phyloP scores from a whole-genome alignment of 1,140 invertebrate species.

The Aphis craccivora region DNA sequence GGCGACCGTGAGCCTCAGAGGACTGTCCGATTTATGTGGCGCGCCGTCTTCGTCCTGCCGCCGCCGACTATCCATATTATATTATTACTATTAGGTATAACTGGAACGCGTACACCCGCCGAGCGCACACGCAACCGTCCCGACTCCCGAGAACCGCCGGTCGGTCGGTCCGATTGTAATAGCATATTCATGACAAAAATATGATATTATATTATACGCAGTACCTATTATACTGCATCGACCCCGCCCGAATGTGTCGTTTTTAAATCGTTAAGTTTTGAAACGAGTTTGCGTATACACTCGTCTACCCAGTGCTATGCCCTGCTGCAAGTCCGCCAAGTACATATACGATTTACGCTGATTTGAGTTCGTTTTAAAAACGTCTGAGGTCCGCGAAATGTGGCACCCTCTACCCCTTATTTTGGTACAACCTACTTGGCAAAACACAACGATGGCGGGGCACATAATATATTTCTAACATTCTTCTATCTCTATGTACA shows the following conservation, averaged over 20 bases:
- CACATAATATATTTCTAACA: background rate
- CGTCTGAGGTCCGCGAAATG: background rate
- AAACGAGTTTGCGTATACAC: background rate
- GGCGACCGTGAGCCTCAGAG: background rate
- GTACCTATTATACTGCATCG: background rate
- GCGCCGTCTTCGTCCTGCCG: background rate
- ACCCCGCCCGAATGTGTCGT: background rate
- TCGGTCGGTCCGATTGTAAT: background rate
- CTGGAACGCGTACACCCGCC: background rate
- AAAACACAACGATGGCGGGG: background rate
- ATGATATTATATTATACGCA: background rate
- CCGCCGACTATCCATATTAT: too few relatives aligned
- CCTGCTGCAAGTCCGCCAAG: background rate
- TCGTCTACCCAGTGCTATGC: background rate
- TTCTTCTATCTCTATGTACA: too few relatives aligned
- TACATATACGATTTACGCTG: background rate
- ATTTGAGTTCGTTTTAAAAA: background rate
- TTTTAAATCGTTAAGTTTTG: background rate
- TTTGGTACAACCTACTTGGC: background rate
- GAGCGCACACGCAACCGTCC: background rate
- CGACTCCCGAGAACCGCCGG: background rate
- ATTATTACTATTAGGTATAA: background rate
- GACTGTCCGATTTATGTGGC: background rate
- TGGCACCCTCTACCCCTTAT: too few relatives aligned
- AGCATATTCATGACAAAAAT: background rate